Conservation (phyloP, 2,797 vertebrate species). For the Anguilla marmorata region DNA sequence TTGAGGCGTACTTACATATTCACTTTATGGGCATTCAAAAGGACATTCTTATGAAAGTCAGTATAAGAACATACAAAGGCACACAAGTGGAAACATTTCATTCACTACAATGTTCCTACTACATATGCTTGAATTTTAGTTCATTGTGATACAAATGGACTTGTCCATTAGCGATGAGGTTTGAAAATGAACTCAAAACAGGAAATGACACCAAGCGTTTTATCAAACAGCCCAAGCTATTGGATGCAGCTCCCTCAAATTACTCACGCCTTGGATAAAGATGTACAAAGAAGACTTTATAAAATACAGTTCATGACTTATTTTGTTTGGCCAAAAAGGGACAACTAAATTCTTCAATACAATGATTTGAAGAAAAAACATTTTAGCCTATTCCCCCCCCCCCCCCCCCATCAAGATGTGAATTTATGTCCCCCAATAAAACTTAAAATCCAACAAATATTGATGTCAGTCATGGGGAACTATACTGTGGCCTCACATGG, state of each 20-base stretch:
- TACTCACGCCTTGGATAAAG: neutral
- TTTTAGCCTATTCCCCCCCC: no score
- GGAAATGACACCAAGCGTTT: neutral
- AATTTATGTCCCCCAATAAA: neutral
- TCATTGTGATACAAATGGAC: neutral
- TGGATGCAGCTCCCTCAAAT: neutral
- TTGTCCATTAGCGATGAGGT: neutral
- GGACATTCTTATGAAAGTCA: conserved; percentile 26
- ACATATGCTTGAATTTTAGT: neutral
- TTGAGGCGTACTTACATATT: conserved; percentile 14
- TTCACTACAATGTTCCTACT: neutral
- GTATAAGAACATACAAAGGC: conserved; percentile 46
- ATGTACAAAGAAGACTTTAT: neutral
- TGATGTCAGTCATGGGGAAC: neutral
- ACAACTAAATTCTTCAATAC: neutral
- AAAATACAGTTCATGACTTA: neutral
- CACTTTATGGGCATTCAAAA: conserved; percentile 4
- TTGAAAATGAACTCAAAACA: neutral
- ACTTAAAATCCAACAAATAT: no score
- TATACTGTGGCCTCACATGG: neutral
- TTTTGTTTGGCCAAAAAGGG: neutral
- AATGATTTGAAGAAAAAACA: no score
- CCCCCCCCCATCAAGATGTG: neutral
- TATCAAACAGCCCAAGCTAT: neutral
- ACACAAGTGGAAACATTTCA: conserved; percentile 39